Base-by-base conservation (phyloP, 2,888 invertebrate genomes). In the Trichopria drosophilae region DNA sequence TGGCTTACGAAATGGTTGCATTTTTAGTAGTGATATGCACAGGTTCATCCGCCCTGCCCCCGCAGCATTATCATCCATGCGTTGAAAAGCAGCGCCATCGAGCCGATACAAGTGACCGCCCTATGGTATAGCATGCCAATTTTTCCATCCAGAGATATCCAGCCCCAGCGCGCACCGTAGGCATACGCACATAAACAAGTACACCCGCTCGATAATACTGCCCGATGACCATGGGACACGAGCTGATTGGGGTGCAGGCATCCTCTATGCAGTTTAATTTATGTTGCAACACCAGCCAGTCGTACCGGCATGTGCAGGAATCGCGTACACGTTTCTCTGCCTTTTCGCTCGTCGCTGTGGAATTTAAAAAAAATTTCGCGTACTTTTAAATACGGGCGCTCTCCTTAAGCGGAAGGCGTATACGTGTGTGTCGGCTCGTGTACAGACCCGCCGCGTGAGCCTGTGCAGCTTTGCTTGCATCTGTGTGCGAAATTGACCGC, bases 201-300 rank as follows among this genome's bases (percentile, higher is more conserved):
- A 55, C 60, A 58, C 51, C 41, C 43, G 32, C 40, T 63, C 65
- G 64, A 67, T 68, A 67, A 68, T 69, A 62, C 62, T 55, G 61
- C 59, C 63, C 66, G 65, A 67, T 67, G 66, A 64, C 67, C 66
- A 68, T 68, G 67, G 65, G 61, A 67, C 66, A 68, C 60, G 63
- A 61, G 59, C 60, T 69, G 67, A 68, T 69, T 69, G 69, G 69
- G 68, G 68, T 68, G 67, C 55, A 61, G 59, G 61, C 62, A 58
- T 60, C 62, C 51, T n/a, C n/a, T 43, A 46, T 54, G 54, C 51
- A 54, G 54, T 54, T 54, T 54, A 54, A 54, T 54, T 54, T 54
- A 54, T 54, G 54, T 51, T 50, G 51, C 37, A 54, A 42, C 46
- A 40, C 42, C 46, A 28, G 50, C 50, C 69, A 66, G 69, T 69